Evolutionary conservation across 2,797 vertebrate species (phyloP).

Genomic region (Geotrypetes seraphini): DNA sequence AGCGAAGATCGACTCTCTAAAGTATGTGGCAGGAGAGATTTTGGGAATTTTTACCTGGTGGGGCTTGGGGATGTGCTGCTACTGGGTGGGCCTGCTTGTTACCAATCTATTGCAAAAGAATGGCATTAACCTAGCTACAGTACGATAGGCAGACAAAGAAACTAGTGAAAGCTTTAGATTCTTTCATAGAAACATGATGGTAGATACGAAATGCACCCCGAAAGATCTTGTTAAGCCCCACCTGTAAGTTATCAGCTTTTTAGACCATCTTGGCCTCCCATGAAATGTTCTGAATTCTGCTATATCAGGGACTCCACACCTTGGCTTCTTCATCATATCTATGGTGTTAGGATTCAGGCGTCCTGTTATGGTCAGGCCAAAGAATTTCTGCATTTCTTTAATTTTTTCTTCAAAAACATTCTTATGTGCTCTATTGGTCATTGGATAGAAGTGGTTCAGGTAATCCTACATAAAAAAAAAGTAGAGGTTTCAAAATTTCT

Average conservation of each 20-base stretch:
- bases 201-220: not conserved
- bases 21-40: too few species aligned
- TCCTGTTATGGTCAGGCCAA: constrained; percentile 61
- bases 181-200: not conserved
- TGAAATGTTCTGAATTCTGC: constrained; percentile 24
- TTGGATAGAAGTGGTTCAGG: constrained; percentile 50
- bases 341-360: constrained; percentile 37
- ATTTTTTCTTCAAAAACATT: constrained; percentile 40
- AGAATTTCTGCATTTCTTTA: constrained; percentile 68
- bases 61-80: too few species aligned
- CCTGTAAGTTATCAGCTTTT: constrained; percentile 62
- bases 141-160: too few species aligned
- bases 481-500: not conserved
- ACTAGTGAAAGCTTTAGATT: not conserved
- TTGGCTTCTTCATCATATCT: constrained; percentile 45
- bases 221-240: constrained; percentile 25
- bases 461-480: constrained; percentile 48
- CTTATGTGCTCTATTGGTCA: constrained; percentile 1
- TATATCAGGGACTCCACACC: constrained; percentile 67
- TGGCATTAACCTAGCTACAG: too few species aligned
- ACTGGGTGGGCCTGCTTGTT: too few species aligned
- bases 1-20: too few species aligned
- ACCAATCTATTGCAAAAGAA: too few species aligned
- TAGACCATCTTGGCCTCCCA: constrained; percentile 46
- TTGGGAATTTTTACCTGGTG: too few species aligned